A percentile compares a stretch with the other conserved stretches of the same genome.
Evolutionary conservation across 2,888 invertebrate genomes (phyloP).

Genomic region (Plebejus melissa): DNA sequence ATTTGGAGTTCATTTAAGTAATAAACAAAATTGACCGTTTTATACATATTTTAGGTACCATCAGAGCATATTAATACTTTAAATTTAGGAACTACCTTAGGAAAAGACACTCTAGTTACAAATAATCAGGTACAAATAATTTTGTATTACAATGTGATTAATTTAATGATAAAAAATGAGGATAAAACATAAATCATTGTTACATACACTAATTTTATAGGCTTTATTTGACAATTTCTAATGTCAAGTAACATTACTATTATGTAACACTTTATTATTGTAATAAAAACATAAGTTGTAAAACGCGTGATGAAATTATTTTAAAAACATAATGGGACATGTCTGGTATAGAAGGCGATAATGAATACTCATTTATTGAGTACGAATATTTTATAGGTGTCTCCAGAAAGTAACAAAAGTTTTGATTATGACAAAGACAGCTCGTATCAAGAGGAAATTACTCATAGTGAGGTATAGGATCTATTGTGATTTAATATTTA

Average conservation of each 20-base stretch:
- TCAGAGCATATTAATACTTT: background rate
- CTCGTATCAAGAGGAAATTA: background rate
- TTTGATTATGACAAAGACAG: background rate
- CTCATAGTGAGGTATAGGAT: background rate
- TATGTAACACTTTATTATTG: background rate
- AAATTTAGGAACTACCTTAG: background rate
- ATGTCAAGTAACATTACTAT: background rate
- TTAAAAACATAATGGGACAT: background rate
- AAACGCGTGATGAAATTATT: background rate
- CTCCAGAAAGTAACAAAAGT: background rate
- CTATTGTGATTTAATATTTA: background rate
- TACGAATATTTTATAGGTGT: background rate
- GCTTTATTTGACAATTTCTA: background rate
- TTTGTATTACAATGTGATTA: background rate
- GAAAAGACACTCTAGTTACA: background rate
- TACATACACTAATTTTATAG: background rate
- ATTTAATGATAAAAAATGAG: background rate
- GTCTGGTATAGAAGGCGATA: background rate
- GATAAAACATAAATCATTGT: background rate
- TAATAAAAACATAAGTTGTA: background rate
- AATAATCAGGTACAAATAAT: background rate
- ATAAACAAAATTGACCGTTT: background rate
- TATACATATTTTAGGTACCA: background rate
- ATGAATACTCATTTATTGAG: background rate
- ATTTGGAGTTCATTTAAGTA: too few relatives aligned